These are phyloP conservation scores for Amphipyra berbera DNA, from an alignment of 2,888 invertebrate species.

Conservation along the genomic window DNA sequence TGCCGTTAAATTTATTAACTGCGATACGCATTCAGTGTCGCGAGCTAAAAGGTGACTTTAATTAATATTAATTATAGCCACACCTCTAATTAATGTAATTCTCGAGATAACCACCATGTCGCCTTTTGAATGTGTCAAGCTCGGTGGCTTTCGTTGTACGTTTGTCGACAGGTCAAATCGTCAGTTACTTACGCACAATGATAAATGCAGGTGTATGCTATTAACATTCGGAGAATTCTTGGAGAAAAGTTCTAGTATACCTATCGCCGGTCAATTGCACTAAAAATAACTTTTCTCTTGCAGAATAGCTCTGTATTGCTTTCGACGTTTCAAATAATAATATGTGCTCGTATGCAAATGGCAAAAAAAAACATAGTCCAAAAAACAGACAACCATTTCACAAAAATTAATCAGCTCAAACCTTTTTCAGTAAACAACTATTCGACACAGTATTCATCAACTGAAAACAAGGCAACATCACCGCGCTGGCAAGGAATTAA, in stretches of 20 bases:
- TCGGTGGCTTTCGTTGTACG: conserved; percentile 60
- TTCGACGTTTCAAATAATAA: background rate
- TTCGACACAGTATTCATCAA: conserved; percentile 75
- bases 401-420: conserved; percentile 51
- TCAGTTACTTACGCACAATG: conserved; percentile 30
- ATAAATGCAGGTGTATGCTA: conserved; percentile 35
- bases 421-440: conserved; percentile 68
- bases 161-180: conserved; percentile 36
- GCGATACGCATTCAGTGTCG: conserved; percentile 89
- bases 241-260: background rate
- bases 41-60: conserved; percentile 88
- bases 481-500: conserved; percentile 83
- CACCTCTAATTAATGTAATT: conserved; percentile 89
- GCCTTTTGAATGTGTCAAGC: conserved; percentile 72
- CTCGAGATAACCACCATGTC: conserved; percentile 77
- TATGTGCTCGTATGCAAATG: background rate
- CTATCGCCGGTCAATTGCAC: background rate
- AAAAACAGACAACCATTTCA: conserved; percentile 31
- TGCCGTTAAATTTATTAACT: conserved; percentile 89
- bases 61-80: conserved; percentile 89
- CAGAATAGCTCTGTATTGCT: background rate
- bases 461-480: conserved; percentile 79
- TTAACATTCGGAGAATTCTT: conserved; percentile 12
- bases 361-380: conserved; percentile 4
- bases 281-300: background rate